Percentiles rank a stretch among this genome's conserved stretches.
These are phyloP conservation scores for Rotaria macrura DNA, from an alignment of 2,888 invertebrate species.

Conservation along the genomic window DNA sequence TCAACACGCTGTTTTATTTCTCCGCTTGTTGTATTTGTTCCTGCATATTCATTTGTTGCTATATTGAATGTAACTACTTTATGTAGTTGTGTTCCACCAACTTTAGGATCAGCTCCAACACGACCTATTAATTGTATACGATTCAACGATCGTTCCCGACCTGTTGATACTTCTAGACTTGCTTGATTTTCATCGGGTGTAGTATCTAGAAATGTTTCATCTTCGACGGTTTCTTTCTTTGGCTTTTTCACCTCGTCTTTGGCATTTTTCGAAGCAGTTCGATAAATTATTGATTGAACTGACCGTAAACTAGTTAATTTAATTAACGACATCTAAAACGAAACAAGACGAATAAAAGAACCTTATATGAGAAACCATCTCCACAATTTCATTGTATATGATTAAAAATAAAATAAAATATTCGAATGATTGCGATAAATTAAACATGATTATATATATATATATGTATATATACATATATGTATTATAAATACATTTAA, in stretches of 20 bases:
- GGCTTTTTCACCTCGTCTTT: not conserved
- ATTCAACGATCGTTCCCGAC: slow-evolving; percentile 28
- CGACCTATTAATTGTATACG: slow-evolving; percentile 32
- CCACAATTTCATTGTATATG: not conserved
- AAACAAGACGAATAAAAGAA: no score
- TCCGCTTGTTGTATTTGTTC: slow-evolving; percentile 7
- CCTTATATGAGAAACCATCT: not conserved
- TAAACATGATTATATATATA: no score
- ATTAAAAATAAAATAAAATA: no score
- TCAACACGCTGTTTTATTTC: slow-evolving; percentile 25
- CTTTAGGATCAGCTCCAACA: slow-evolving; percentile 29
- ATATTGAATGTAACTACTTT: slow-evolving; percentile 28
- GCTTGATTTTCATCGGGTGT: not conserved
- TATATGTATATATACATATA: not conserved
- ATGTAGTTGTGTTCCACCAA: slow-evolving; percentile 14
- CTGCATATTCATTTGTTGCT: slow-evolving; percentile 33
- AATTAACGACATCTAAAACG: not conserved
- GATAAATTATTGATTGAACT: not conserved
- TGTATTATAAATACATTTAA: no score
- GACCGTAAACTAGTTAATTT: not conserved
- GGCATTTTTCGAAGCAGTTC: not conserved
- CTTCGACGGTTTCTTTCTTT: no score
- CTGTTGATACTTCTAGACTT: not conserved
- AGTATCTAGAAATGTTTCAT: not conserved
- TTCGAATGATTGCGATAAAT: no score